phyloP scores from a whole-genome alignment of 2,797 vertebrate species.

The Chloroceryle inda region DNA sequence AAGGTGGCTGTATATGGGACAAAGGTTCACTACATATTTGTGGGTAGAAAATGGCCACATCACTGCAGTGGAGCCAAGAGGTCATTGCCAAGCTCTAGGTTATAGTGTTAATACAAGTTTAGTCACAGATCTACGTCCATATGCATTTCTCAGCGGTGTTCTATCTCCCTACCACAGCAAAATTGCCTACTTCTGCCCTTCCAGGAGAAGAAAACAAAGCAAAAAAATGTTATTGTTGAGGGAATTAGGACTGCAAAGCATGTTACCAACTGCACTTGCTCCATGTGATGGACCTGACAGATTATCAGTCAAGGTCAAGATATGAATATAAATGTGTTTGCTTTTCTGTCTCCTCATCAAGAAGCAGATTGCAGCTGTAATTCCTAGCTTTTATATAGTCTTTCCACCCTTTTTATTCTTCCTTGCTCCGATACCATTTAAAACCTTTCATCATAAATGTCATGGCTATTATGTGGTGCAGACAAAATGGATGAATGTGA shows the following conservation, averaged over 20 bases:
- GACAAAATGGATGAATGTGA: not conserved
- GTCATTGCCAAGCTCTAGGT: not conserved
- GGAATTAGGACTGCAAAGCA: not conserved
- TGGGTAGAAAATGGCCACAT: not conserved
- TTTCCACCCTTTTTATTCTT: not conserved
- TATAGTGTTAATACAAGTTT: not conserved
- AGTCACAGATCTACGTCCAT: not conserved
- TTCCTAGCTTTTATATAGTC: not conserved
- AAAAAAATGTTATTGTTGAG: not conserved
- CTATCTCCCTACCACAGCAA: not conserved
- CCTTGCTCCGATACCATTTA: not conserved
- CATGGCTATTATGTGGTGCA: not conserved
- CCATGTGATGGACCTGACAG: not conserved
- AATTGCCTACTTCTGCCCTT: not conserved
- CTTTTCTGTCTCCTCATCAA: not conserved
- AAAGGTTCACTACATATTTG: not conserved
- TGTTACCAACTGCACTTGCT: not conserved
- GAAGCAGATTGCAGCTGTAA: not conserved
- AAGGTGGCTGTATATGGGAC: not conserved
- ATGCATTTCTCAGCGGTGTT: not conserved
- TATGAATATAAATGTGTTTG: not conserved
- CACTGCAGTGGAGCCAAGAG: not conserved
- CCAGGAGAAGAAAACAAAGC: not conserved
- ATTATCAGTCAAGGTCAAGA: constrained; percentile 5
- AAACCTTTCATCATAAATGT: constrained; percentile 9